These are phyloP conservation scores for Holacanthella duospinosa DNA, from an alignment of 2,888 invertebrate genomes.

Conservation along the genomic window DNA sequence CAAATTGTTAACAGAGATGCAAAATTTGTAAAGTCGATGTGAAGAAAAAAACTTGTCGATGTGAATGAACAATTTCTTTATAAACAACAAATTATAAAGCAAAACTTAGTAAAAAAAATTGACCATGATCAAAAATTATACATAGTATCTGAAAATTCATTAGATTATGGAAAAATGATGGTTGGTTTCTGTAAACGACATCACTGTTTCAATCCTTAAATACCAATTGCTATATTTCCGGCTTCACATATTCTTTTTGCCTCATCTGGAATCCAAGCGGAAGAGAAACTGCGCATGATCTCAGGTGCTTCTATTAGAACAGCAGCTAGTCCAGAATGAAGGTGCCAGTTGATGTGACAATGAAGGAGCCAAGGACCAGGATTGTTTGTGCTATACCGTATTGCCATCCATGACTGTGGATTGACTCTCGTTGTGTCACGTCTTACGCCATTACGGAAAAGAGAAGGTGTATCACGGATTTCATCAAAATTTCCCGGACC, in stretches of 20 bases:
- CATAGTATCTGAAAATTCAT: too few species aligned
- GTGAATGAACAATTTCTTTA: too few species aligned
- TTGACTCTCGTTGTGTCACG: conserved; percentile 20
- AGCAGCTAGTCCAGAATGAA: conserved; percentile 17
- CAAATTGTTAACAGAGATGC: too few species aligned
- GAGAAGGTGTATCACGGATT: neutral
- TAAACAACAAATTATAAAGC: too few species aligned
- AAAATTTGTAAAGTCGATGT: too few species aligned
- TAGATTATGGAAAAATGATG: too few species aligned
- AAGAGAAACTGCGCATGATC: neutral
- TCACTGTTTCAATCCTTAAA: too few species aligned
- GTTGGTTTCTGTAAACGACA: too few species aligned
- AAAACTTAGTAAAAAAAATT: too few species aligned
- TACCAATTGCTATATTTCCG: too few species aligned
- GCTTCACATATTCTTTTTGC: neutral
- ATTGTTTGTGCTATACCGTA: conserved; percentile 23
- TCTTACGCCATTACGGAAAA: conserved; percentile 8
- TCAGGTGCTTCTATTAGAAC: conserved; percentile 11
- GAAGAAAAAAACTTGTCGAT: too few species aligned
- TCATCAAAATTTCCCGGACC: conserved; percentile 19
- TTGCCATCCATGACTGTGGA: conserved; percentile 18
- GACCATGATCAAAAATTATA: too few species aligned
- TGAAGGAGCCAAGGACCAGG: conserved; percentile 24
- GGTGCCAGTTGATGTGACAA: conserved; percentile 26
- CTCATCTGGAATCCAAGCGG: neutral